Evolutionary conservation across 2,888 invertebrate species (phyloP), one percentile per base, ranked within the genome.

Genomic region (Diloba caeruleocephala): DNA sequence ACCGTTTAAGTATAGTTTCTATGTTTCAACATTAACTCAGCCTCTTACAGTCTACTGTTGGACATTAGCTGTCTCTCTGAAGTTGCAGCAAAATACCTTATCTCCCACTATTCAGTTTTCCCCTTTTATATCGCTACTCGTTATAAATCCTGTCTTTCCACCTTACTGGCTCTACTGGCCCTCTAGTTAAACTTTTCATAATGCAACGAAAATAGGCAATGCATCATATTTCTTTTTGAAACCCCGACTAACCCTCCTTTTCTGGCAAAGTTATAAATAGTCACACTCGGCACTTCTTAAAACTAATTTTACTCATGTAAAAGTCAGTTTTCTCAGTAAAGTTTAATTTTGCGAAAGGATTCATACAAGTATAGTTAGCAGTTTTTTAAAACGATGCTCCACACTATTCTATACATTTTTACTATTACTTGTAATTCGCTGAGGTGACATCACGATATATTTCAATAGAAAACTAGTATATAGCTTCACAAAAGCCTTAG

Each of bases 241-340:
- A 43, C 39, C 42, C 12, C 38, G 10, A 25, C 9, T 28, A 5
- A 23, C 32, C 4, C 12, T 8, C 6, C 29, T 5, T 23, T 44
- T 38, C 37, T 19, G 23, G 12, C 0, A 33, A 64, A 59, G 8
- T 59, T 54, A 65, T 49, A 45, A 62, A 62, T 53, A 67, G 29
- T 42, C 19, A 34, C 50, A 42, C 34, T 49, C 48, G 32, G 46
- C 44, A 32, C 1, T 65, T 55, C 57, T 58, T 37, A 42, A 26
- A 55, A 62, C 51, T 48, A 63, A 64, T 57, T 52, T 57, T 36
- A 34, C 49, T 53, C 65, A 61, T 71, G 33, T n/a, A n/a, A n/a
- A n/a, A n/a, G n/a, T n/a, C 49, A 54, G 14, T 51, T 38, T 56
- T 44, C 60, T 32, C 7, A 44, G 34, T 38, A 50, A 28, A 56